These are phyloP conservation scores for Auanema freiburgensis DNA, from an alignment of 2,888 invertebrate genomes.

Conservation along the genomic window DNA sequence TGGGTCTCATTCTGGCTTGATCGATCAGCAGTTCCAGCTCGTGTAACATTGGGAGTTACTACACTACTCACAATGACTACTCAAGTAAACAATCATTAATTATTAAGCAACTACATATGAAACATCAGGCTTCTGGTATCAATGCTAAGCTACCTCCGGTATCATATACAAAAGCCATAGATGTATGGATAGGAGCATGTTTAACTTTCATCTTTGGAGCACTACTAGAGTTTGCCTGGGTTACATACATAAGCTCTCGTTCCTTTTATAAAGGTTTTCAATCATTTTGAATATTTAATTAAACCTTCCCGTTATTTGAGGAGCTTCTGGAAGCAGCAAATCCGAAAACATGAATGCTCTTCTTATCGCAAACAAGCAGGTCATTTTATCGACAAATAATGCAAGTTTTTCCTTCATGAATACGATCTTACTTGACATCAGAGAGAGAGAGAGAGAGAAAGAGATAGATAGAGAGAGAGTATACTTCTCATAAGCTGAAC, in stretches of 20 bases:
- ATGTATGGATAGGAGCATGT: conserved; percentile 70
- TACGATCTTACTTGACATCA: background rate
- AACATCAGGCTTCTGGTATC: conserved; percentile 51
- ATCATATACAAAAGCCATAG: conserved; percentile 83
- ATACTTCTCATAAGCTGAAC: too few species aligned
- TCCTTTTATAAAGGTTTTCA: conserved; percentile 52
- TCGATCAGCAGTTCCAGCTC: conserved; percentile 60
- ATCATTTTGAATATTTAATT: background rate
- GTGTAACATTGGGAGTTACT: conserved; percentile 79
- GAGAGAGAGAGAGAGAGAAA: background rate
- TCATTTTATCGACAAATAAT: conserved; percentile 4
- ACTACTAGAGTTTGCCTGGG: conserved; percentile 91
- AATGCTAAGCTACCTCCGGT: conserved; percentile 67
- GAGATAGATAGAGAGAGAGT: background rate
- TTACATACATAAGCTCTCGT: conserved; percentile 76
- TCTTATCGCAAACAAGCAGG: background rate
- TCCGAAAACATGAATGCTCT: background rate
- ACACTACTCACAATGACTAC: conserved; percentile 93
- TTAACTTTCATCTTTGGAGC: conserved; percentile 94
- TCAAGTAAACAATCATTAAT: conserved; percentile 25
- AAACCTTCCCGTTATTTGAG: conserved; percentile 1
- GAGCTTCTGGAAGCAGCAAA: background rate
- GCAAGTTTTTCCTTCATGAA: background rate
- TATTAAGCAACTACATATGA: background rate
- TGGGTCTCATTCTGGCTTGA: conserved; percentile 31